Evolutionary conservation across 2,888 invertebrate genomes (phyloP).

Genomic region (Venusia cambrica): DNA sequence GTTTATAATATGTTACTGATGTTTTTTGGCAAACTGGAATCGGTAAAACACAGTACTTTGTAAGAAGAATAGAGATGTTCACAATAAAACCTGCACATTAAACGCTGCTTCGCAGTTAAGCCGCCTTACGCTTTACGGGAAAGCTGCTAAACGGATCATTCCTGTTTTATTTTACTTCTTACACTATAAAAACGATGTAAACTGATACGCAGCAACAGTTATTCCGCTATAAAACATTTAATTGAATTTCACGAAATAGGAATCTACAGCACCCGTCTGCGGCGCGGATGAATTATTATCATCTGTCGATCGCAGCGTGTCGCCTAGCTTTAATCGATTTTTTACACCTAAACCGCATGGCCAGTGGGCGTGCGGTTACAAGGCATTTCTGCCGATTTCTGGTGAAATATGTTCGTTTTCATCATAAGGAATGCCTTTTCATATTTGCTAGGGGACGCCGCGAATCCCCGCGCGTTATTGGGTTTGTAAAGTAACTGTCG

Average conservation of each 20-base stretch:
- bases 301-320: constrained; percentile 78
- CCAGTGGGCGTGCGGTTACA: constrained; percentile 73
- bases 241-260: constrained; percentile 72
- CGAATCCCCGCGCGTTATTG: constrained; percentile 47
- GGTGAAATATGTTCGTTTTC: constrained; percentile 76
- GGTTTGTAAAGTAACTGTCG: constrained; percentile 63
- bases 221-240: constrained; percentile 67
- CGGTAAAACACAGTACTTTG: too few species aligned
- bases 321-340: constrained; percentile 78
- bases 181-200: constrained; percentile 61
- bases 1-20: too few species aligned
- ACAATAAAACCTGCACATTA: constrained; percentile 28
- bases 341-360: constrained; percentile 79
- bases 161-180: constrained; percentile 44
- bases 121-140: constrained; percentile 31
- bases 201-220: constrained; percentile 63
- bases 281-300: constrained; percentile 73
- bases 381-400: constrained; percentile 72
- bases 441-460: constrained; percentile 52
- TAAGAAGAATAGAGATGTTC: constrained; percentile 29
- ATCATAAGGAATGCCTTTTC: constrained; percentile 62
- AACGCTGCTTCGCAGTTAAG: constrained; percentile 34
- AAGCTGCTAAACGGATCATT: constrained; percentile 42
- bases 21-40: too few species aligned
- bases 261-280: constrained; percentile 66